Conservation (phyloP, 2,797 vertebrate species). For the Diplodus puntazzo region DNA sequence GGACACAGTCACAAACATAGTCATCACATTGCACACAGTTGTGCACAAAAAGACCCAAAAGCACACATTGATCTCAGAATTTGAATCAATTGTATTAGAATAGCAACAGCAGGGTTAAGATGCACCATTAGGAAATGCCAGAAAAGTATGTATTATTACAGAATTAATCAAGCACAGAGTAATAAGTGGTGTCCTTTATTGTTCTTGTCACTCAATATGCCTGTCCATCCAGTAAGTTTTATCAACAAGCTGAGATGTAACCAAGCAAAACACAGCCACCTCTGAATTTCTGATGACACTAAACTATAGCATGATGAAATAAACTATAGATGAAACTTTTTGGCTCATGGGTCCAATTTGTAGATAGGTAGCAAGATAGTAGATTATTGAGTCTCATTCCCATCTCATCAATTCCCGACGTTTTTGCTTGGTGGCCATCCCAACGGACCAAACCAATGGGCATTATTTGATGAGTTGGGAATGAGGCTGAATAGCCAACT, state of each 20-base stretch:
- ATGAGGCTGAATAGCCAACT: too few species aligned
- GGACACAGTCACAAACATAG: constrained; percentile 9
- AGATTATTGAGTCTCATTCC: too few species aligned
- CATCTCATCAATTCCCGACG: too few species aligned
- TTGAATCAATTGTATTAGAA: constrained; percentile 16
- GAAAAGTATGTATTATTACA: constrained; percentile 20
- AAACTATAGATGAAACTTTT: neutral
- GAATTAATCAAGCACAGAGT: neutral
- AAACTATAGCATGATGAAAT: neutral
- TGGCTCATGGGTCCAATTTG: neutral
- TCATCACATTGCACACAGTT: neutral
- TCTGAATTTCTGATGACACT: neutral
- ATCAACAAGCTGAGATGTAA: neutral
- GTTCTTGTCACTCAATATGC: neutral
- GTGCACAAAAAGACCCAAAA: constrained; percentile 14
- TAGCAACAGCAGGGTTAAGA: constrained; percentile 10
- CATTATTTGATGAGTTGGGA: too few species aligned
- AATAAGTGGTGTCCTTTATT: neutral
- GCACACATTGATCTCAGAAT: constrained; percentile 20
- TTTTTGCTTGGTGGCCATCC: too few species aligned
- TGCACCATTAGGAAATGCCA: neutral
- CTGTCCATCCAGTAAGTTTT: neutral
- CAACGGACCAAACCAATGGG: too few species aligned
- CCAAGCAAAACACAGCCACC: neutral
- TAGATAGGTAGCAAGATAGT: too few species aligned